A percentile compares a stretch with the other conserved stretches of the same genome.
These are phyloP conservation scores for Drosophila littoralis DNA, from an alignment of 1,140 invertebrate genomes.

Conservation along the genomic window DNA sequence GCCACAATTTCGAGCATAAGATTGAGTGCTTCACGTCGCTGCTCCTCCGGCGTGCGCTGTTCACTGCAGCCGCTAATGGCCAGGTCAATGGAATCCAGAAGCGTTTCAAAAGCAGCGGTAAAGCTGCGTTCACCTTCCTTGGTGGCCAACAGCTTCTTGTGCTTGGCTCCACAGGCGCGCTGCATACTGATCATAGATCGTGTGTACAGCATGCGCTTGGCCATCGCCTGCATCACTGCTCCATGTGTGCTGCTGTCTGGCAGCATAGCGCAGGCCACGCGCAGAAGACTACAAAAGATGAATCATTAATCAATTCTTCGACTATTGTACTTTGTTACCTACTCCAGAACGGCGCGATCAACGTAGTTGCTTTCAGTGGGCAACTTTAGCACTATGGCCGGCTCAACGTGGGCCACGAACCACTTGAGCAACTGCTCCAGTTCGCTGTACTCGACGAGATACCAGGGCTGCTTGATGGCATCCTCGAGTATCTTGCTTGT, in stretches of 20 bases:
- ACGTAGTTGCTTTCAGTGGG: constrained; percentile 83
- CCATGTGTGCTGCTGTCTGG: constrained; percentile 50
- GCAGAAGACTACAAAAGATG: constrained; percentile 54
- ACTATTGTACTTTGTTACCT: constrained; percentile 36
- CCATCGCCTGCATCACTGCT: constrained; percentile 48
- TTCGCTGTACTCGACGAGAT: constrained; percentile 87
- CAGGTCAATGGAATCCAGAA: constrained; percentile 64
- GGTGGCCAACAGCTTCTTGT: constrained; percentile 67
- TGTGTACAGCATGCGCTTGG: constrained; percentile 77
- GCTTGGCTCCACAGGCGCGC: constrained; percentile 65
- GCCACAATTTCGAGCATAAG: constrained; percentile 75
- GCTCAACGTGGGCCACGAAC: constrained; percentile 91
- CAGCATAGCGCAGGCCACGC: constrained; percentile 67
- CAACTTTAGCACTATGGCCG: constrained; percentile 87
- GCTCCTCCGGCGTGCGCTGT: constrained; percentile 59
- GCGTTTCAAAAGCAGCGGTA: constrained; percentile 57
- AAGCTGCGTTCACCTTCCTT: constrained; percentile 74
- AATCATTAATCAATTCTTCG: neutral
- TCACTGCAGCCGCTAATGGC: constrained; percentile 48
- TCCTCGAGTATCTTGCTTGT: constrained; percentile 86
- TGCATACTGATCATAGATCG: constrained; percentile 67
- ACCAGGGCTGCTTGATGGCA: constrained; percentile 89
- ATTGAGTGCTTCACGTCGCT: constrained; percentile 74
- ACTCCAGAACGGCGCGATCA: constrained; percentile 85
- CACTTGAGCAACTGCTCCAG: constrained; percentile 90